Percentiles rank a stretch among this genome's conserved stretches.
Evolutionary conservation across 2,797 vertebrate genomes (phyloP).

Genomic region (Phyllotis vaccarum): DNA sequence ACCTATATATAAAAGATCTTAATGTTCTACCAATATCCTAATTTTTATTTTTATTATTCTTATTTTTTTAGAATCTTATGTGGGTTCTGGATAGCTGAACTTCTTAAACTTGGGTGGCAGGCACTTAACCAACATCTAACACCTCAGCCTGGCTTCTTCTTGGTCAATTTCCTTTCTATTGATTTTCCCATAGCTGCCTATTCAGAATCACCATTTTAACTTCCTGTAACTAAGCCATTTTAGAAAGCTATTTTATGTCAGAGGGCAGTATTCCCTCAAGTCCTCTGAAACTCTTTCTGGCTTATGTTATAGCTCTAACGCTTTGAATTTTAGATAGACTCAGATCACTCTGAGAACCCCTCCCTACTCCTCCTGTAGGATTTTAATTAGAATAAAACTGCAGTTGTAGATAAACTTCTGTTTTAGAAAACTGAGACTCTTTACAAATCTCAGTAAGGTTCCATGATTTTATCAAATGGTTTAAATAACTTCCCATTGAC

Average conservation of each 20-base stretch:
- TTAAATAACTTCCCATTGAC: slow-evolving; percentile 54
- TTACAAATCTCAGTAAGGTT: neutral
- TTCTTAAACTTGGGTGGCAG: neutral
- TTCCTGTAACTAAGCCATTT: neutral
- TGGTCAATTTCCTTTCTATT: neutral
- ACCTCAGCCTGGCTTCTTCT: neutral
- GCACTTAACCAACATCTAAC: neutral
- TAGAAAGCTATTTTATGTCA: neutral
- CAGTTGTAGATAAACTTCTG: neutral
- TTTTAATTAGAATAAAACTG: slow-evolving; percentile 42
- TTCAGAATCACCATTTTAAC: slow-evolving; percentile 4
- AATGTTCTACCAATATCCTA: neutral
- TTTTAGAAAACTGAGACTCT: neutral
- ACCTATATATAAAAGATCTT: neutral
- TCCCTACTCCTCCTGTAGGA: neutral
- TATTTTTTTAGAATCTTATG: neutral
- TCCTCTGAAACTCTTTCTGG: slow-evolving; percentile 25
- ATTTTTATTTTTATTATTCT: neutral
- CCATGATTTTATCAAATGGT: slow-evolving; percentile 48
- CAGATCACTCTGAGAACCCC: slow-evolving; percentile 32
- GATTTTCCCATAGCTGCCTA: neutral
- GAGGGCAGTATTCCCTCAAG: neutral
- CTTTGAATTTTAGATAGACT: slow-evolving; percentile 32
- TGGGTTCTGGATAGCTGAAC: neutral
- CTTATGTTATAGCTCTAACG: neutral